Percentiles rank a stretch among this genome's conserved stretches.
Conservation (phyloP, 2,888 invertebrate species). For the Meiosimyza platycephala region DNA sequence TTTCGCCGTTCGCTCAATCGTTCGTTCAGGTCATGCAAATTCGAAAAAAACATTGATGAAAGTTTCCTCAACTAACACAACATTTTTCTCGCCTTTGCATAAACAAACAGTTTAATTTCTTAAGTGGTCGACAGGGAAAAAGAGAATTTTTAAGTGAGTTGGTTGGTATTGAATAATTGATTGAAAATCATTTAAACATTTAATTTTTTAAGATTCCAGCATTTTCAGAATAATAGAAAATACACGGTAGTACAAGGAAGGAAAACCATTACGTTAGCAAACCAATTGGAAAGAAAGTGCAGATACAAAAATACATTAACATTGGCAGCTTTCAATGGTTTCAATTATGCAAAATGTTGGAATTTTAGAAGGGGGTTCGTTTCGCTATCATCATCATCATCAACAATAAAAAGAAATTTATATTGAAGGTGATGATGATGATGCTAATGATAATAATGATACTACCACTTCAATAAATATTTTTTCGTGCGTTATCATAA, state of each 20-base stretch:
- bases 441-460: not conserved
- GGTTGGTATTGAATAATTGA: slow-evolving; percentile 30
- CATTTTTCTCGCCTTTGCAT: slow-evolving; percentile 23
- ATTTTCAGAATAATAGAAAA: not conserved
- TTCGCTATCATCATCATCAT: not conserved
- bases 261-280: too few species aligned
- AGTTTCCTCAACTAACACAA: not conserved
- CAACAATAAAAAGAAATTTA: not conserved
- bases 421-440: not conserved
- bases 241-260: not conserved
- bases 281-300: not conserved
- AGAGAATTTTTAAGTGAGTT: slow-evolving; percentile 21
- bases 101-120: slow-evolving; percentile 35
- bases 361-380: slow-evolving; percentile 52
- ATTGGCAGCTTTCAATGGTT: slow-evolving; percentile 33
- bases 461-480: slow-evolving; percentile 12
- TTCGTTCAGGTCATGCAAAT: too few species aligned
- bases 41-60: too few species aligned
- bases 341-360: slow-evolving; percentile 59
- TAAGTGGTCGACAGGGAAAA: slow-evolving; percentile 20
- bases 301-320: too few species aligned
- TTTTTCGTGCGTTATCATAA: slow-evolving; percentile 29
- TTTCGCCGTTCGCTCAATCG: too few species aligned
- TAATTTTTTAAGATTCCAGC: slow-evolving; percentile 23
- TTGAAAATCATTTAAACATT: slow-evolving; percentile 33